Conservation (phyloP, 2,113 vertebrate species). For the Hystrix cristata region DNA sequence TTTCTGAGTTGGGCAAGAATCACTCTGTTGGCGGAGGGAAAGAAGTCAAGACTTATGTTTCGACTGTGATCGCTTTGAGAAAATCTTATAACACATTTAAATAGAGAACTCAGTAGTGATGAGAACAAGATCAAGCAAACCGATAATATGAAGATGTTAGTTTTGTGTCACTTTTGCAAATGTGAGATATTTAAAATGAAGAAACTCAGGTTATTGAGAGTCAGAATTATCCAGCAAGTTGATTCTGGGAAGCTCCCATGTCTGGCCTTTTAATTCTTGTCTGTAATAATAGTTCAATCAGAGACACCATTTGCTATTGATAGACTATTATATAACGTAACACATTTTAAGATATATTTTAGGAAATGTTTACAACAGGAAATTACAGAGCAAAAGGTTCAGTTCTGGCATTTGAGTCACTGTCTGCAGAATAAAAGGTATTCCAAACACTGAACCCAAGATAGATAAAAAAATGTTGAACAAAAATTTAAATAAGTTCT, state of each 20-base stretch:
- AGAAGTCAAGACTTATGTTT: slow-evolving; percentile 5
- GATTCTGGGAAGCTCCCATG: slow-evolving; percentile 14
- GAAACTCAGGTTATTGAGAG: slow-evolving; percentile 16
- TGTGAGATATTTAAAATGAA: slow-evolving; percentile 60
- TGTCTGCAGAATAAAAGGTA: background rate
- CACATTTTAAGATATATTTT: slow-evolving; percentile 49
- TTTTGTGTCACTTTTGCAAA: slow-evolving; percentile 56
- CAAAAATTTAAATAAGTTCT: slow-evolving; percentile 38
- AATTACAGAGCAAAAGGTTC: slow-evolving; percentile 52
- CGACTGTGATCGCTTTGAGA: slow-evolving; percentile 47
- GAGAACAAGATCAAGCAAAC: slow-evolving; percentile 27
- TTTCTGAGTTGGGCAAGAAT: slow-evolving; percentile 35
- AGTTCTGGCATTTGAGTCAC: slow-evolving; percentile 49
- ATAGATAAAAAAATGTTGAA: background rate
- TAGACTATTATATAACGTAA: background rate
- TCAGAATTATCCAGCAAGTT: slow-evolving; percentile 54
- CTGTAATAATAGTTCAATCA: slow-evolving; percentile 48
- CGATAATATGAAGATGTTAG: slow-evolving; percentile 32
- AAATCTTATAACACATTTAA: slow-evolving; percentile 1
- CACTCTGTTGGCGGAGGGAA: background rate
- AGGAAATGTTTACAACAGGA: slow-evolving; percentile 59
- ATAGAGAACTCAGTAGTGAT: background rate
- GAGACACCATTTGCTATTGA: slow-evolving; percentile 23
- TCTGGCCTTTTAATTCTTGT: slow-evolving; percentile 50
- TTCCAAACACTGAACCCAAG: slow-evolving; percentile 38